A percentile compares a stretch with the other conserved stretches of the same genome.
These are phyloP conservation scores for Megalops cyprinoides DNA, from an alignment of 2,797 vertebrate genomes.

Conservation along the genomic window DNA sequence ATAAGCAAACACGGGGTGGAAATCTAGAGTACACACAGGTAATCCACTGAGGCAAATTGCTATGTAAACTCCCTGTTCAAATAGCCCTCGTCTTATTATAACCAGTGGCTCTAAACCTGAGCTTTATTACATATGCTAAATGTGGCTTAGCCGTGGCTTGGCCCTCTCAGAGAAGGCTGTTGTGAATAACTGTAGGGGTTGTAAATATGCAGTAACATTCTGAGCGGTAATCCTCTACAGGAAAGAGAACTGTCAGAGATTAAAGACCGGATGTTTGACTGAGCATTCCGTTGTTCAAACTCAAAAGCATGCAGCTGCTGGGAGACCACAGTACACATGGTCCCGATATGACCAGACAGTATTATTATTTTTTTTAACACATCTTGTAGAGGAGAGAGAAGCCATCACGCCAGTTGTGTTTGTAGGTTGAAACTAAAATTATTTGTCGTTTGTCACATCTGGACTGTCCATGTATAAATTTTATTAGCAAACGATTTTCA, in stretches of 20 bases:
- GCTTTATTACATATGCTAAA: slow-evolving; percentile 77
- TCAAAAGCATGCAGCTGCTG: slow-evolving; percentile 76
- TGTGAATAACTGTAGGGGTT: slow-evolving; percentile 79
- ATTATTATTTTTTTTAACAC: not conserved
- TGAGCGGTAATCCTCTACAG: slow-evolving; percentile 77
- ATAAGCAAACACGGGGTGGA: slow-evolving; percentile 63
- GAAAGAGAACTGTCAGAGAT: slow-evolving; percentile 76
- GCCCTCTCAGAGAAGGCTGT: slow-evolving; percentile 70
- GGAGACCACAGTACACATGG: slow-evolving; percentile 45
- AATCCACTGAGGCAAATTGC: slow-evolving; percentile 66
- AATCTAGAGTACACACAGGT: slow-evolving; percentile 59
- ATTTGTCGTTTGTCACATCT: not conserved
- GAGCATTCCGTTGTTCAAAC: slow-evolving; percentile 77
- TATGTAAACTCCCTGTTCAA: slow-evolving; percentile 58
- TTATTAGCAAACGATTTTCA: no score
- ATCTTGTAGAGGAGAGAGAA: not conserved
- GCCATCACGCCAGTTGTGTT: not conserved
- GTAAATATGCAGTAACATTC: slow-evolving; percentile 82
- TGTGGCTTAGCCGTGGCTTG: slow-evolving; percentile 73
- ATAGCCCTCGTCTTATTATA: slow-evolving; percentile 48
- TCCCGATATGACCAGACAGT: not conserved
- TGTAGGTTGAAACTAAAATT: not conserved
- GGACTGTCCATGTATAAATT: no score
- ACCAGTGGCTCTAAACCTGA: slow-evolving; percentile 71
- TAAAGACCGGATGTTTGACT: slow-evolving; percentile 77